Percentiles rank a stretch among this genome's conserved stretches.
phyloP scores from a whole-genome alignment of 2,113 vertebrate genomes.

The Periophthalmus modestus region DNA sequence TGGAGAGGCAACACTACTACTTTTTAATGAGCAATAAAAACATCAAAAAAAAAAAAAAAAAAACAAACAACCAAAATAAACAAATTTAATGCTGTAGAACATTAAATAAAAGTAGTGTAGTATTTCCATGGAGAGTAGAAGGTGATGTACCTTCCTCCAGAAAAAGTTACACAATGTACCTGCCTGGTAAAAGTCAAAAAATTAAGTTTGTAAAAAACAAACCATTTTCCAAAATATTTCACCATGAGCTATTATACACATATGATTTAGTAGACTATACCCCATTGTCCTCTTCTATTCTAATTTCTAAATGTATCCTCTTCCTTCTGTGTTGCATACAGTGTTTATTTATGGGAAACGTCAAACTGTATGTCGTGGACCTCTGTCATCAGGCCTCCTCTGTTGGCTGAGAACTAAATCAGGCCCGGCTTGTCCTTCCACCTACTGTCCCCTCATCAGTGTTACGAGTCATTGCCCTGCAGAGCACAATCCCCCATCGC shows the following conservation, averaged over 20 bases:
- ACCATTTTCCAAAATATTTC: neutral
- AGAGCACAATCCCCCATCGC: constrained; percentile 46
- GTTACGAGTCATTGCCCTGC: constrained; percentile 60
- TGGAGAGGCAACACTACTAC: too few relatives aligned
- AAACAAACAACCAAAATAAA: too few relatives aligned
- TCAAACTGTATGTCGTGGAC: neutral
- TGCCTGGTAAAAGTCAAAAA: too few relatives aligned
- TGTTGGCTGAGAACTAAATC: constrained; percentile 50
- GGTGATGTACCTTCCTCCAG: too few relatives aligned
- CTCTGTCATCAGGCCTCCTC: constrained; percentile 19
- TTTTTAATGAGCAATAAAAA: too few relatives aligned
- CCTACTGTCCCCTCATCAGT: constrained; percentile 46
- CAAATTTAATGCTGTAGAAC: too few relatives aligned
- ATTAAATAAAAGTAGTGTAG: too few relatives aligned
- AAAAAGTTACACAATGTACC: too few relatives aligned
- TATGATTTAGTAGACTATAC: neutral
- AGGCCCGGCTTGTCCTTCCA: constrained; percentile 59
- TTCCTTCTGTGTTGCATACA: neutral
- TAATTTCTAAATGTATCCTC: neutral
- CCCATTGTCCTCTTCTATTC: neutral
- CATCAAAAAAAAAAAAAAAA: too few relatives aligned
- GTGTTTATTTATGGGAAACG: constrained; percentile 9
- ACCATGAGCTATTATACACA: neutral
- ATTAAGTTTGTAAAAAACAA: neutral
- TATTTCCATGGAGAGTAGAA: too few relatives aligned